These are phyloP conservation scores for Sebastes minor DNA, from an alignment of 2,797 vertebrate species.

Conservation along the genomic window DNA sequence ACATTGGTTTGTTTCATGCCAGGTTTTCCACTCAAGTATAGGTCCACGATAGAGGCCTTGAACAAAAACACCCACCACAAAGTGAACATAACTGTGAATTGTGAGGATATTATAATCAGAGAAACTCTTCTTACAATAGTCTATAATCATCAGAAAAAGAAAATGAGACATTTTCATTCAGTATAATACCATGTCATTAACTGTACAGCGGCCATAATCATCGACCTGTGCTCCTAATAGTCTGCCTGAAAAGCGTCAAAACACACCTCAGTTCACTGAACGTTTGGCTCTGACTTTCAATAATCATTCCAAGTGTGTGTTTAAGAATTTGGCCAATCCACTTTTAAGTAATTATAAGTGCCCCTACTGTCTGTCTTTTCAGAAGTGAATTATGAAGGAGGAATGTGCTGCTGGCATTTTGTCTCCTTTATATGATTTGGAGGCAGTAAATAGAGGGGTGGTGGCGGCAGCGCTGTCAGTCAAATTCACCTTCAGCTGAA, in stretches of 20 bases:
- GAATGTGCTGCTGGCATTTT: constrained; percentile 71
- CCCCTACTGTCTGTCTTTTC: constrained; percentile 24
- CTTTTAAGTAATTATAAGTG: constrained; percentile 47
- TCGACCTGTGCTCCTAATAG: neutral
- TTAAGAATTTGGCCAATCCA: constrained; percentile 43
- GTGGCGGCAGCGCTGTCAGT: constrained; percentile 57
- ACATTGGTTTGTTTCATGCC: neutral
- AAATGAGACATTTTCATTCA: constrained; percentile 4
- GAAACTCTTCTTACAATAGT: neutral
- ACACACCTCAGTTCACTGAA: neutral
- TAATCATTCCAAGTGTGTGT: constrained; percentile 11
- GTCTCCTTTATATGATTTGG: constrained; percentile 49
- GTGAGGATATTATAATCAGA: neutral
- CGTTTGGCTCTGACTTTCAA: neutral
- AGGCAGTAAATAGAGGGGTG: constrained; percentile 54
- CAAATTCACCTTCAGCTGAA: constrained; percentile 53
- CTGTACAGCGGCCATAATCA: constrained; percentile 34
- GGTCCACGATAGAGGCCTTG: neutral
- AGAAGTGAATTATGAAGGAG: constrained; percentile 46
- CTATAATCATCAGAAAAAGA: neutral
- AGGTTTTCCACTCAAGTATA: neutral
- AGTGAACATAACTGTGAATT: neutral
- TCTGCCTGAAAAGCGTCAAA: neutral
- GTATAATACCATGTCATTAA: constrained; percentile 45
- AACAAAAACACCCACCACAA: neutral